Percentiles rank a stretch among this genome's conserved stretches.
Conservation (phyloP, 2,888 invertebrate species). For the Athetis lepigone region DNA sequence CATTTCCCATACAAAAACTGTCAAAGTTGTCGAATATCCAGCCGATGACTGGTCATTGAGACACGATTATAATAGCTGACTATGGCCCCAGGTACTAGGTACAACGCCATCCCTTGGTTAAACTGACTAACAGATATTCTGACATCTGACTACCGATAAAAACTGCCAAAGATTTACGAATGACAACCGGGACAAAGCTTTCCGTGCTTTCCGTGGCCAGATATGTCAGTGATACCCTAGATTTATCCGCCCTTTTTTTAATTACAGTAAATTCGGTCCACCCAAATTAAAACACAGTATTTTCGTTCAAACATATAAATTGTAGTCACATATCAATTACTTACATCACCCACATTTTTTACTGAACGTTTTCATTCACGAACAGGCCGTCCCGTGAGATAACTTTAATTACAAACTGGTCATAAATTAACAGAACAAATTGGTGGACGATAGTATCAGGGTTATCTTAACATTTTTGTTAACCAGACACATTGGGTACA, state of each 20-base stretch:
- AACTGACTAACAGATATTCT: too few relatives aligned
- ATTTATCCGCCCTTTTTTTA: not conserved
- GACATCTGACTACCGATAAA: too few relatives aligned
- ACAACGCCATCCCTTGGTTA: too few relatives aligned
- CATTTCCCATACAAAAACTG: too few relatives aligned
- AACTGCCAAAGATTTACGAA: too few relatives aligned
- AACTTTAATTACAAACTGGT: slow-evolving; percentile 75
- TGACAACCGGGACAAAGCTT: too few relatives aligned
- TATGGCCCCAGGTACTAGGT: too few relatives aligned
- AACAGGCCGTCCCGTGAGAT: slow-evolving; percentile 63
- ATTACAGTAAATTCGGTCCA: not conserved
- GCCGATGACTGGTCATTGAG: too few relatives aligned
- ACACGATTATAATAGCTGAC: too few relatives aligned
- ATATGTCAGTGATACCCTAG: too few relatives aligned
- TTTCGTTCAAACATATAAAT: slow-evolving; percentile 24
- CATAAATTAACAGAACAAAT: slow-evolving; percentile 82
- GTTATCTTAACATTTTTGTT: slow-evolving; percentile 78
- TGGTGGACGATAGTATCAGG: slow-evolving; percentile 69
- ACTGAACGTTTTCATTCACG: slow-evolving; percentile 44
- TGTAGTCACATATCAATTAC: slow-evolving; percentile 47
- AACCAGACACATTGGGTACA: slow-evolving; percentile 68
- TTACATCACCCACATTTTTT: slow-evolving; percentile 28
- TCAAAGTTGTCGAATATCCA: too few relatives aligned
- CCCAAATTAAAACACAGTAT: not conserved
- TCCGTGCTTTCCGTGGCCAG: too few relatives aligned